Conservation (phyloP, 2,888 invertebrate genomes). For the Campoletis raptor region DNA sequence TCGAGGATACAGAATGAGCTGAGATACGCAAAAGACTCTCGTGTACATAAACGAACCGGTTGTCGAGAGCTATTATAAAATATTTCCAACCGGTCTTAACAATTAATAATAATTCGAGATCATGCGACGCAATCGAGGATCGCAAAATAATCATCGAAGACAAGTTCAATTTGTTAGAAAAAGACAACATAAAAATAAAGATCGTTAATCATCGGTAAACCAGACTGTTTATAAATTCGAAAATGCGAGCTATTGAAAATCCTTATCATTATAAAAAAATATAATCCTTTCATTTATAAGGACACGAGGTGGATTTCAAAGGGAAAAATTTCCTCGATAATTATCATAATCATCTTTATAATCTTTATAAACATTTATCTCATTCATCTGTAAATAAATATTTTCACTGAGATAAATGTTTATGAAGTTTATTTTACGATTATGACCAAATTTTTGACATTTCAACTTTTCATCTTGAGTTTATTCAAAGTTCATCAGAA, state of each 20-base stretch:
- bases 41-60: conserved; percentile 53
- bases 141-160: conserved; percentile 18
- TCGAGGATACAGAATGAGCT: conserved; percentile 23
- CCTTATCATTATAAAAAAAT: not conserved
- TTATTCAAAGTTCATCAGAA: no score
- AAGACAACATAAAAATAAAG: not conserved
- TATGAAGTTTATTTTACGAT: no score
- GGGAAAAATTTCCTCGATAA: not conserved
- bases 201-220: not conserved
- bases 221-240: not conserved
- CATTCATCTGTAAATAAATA: no score
- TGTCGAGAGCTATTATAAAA: conserved; percentile 41
- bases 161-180: not conserved
- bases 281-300: not conserved
- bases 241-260: not conserved
- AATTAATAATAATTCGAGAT: conserved; percentile 64
- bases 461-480: no score
- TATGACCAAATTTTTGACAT: no score
- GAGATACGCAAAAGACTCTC: conserved; percentile 13
- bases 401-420: no score
- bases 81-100: conserved; percentile 53
- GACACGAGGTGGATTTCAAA: not conserved
- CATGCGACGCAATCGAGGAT: conserved; percentile 35
- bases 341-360: not conserved
- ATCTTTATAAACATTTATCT: no score